Percentiles rank a stretch among this genome's conserved stretches.
These are phyloP conservation scores for Sebastes hopkinsi DNA, from an alignment of 2,797 vertebrate genomes.

Conservation along the genomic window DNA sequence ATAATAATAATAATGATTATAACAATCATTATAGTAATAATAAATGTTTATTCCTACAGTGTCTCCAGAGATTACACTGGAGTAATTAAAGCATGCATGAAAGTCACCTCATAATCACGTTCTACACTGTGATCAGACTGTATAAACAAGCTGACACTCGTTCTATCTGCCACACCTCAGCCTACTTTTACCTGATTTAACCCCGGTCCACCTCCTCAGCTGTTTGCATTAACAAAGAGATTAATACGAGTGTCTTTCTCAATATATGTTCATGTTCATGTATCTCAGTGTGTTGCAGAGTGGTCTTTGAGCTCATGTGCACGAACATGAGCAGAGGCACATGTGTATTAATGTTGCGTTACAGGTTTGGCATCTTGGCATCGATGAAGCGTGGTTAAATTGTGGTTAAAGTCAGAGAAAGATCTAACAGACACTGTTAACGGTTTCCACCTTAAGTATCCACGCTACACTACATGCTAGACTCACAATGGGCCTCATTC, in stretches of 20 bases:
- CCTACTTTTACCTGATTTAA: not conserved
- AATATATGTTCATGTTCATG: not conserved
- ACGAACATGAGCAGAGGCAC: not conserved
- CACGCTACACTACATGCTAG: not conserved
- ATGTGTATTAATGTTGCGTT: too few relatives aligned
- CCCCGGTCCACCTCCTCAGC: not conserved
- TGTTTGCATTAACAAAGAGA: not conserved
- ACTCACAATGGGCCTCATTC: not conserved
- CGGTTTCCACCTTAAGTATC: not conserved
- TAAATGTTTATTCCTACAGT: not conserved
- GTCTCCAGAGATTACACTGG: not conserved
- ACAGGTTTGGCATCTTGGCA: not conserved
- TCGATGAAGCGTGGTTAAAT: not conserved
- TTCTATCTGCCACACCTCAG: not conserved
- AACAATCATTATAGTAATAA: too few relatives aligned
- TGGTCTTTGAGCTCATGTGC: too few relatives aligned
- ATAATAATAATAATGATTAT: too few relatives aligned
- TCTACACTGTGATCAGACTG: not conserved
- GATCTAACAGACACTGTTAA: not conserved
- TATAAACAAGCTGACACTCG: not conserved
- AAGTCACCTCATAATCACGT: not conserved
- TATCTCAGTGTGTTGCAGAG: too few relatives aligned
- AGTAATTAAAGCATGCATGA: not conserved
- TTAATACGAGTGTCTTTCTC: not conserved
- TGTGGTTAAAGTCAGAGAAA: not conserved